Base-by-base conservation (phyloP, 1,140 invertebrate species). In the Nomia melanderi region DNA sequence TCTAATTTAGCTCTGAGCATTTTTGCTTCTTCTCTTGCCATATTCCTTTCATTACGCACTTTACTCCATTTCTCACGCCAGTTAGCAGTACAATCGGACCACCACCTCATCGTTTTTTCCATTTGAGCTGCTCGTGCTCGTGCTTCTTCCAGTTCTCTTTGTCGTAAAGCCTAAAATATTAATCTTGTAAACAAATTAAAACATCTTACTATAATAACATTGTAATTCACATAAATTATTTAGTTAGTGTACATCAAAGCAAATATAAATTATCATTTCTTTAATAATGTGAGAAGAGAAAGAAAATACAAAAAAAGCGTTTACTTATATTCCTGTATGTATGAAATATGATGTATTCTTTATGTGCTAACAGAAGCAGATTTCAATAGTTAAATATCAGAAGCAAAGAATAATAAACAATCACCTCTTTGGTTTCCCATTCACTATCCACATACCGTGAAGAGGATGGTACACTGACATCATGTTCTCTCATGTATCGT, bases 41-140 rank as follows among this genome's bases (percentile, higher is more conserved):
- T 96, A 86, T 98, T 98, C 25, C 97, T 93, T 92, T 98, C 97
- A 87, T 95, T 96, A 59, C 96, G 92, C 8, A 97, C 95, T 92
- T 98, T 98, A 90, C 96, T 98, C 98, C 98, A 99, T 89, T 99
- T 99, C 90, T 98, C 97, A 11, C 98, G 93, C 96, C 96, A 97
- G 87, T 97, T 97, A 17, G 96, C 95, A 0, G 98, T 99, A 89
- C 96, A 97, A 83, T 97, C 96, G 0, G 96, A 96, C 98, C 98
- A 99, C 98, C 98, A 99, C 65, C 97, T 93, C 97, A 99, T 99
- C 0, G 98, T 99, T 92, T 99, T 99, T 90, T 99, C 98, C 98
- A 99, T 99, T 91, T 99, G 98, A 0, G 97, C 95, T 6, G 97
- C 97, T 72, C 98, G 91, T 1, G 97, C 97, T 78, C 97, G 93